phyloP scores from a whole-genome alignment of 2,888 invertebrate genomes.

The Drosophila nigricruria region DNA sequence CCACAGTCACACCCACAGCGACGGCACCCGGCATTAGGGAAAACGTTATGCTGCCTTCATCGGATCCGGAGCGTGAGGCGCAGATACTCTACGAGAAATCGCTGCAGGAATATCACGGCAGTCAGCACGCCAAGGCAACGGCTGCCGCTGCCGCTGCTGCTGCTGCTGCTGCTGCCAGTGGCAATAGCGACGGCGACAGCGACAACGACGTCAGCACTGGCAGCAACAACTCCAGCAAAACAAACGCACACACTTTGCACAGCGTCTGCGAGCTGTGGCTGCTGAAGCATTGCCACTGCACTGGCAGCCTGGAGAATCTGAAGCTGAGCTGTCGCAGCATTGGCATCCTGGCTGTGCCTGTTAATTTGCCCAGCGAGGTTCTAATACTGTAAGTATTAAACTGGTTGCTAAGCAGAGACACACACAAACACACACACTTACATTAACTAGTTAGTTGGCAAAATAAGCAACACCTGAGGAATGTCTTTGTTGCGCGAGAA shows the following conservation, averaged over 20 bases:
- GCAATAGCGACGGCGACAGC: constrained; percentile 9
- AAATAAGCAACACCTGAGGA: not conserved
- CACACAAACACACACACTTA: not conserved
- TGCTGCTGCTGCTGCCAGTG: not conserved
- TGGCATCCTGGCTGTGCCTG: constrained; percentile 83
- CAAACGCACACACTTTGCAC: constrained; percentile 70
- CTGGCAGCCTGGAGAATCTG: constrained; percentile 80
- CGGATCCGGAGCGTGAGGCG: constrained; percentile 84
- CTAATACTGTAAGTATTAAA: constrained; percentile 83
- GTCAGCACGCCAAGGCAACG: constrained; percentile 44
- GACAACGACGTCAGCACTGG: constrained; percentile 22
- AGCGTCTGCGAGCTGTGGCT: constrained; percentile 83
- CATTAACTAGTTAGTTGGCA: not conserved
- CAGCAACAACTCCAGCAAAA: constrained; percentile 29
- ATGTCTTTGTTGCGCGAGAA: not conserved
- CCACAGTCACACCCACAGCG: constrained; percentile 30
- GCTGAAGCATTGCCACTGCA: constrained; percentile 83
- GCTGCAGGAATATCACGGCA: constrained; percentile 82
- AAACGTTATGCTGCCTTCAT: constrained; percentile 84
- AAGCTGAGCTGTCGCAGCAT: constrained; percentile 83
- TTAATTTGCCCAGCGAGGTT: constrained; percentile 83
- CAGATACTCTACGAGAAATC: constrained; percentile 84
- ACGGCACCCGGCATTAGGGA: constrained; percentile 78
- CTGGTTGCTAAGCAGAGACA: not conserved
- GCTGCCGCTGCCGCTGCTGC: constrained; percentile 2